Evolutionary conservation across 2,888 invertebrate genomes (phyloP).

Genomic region (Argyresthia albistria): DNA sequence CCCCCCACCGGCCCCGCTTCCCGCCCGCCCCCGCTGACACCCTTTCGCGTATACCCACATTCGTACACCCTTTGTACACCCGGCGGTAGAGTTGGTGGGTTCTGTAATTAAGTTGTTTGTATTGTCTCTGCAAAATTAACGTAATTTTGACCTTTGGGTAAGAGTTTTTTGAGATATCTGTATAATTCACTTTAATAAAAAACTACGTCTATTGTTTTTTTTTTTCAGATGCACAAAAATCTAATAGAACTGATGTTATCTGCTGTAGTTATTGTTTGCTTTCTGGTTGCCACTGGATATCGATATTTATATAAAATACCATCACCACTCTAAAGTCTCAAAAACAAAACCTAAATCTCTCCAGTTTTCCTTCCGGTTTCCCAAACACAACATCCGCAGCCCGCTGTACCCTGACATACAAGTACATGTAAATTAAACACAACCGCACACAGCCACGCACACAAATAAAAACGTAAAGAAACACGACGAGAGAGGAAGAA

Average conservation of each 20-base stretch:
- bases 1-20: conserved; percentile 18
- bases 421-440: conserved; percentile 73
- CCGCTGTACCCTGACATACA: conserved; percentile 62
- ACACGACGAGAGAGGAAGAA: conserved; percentile 68
- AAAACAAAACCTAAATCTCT: not conserved
- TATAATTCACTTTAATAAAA: no score
- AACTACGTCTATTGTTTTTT: no score
- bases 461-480: conserved; percentile 72
- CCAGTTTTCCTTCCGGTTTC: not conserved
- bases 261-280: not conserved
- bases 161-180: no score
- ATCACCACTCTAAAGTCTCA: not conserved
- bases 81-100: conserved; percentile 20
- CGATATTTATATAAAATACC: not conserved
- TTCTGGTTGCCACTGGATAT: not conserved
- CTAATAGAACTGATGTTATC: no score
- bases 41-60: conserved; percentile 71
- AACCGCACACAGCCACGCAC: conserved; percentile 70
- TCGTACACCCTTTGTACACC: conserved; percentile 50
- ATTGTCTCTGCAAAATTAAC: no score
- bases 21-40: conserved; percentile 42
- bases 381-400: conserved; percentile 15
- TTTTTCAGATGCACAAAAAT: no score
- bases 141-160: no score
- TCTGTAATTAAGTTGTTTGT: not conserved